Conservation (phyloP, 2,888 invertebrate genomes). For the Andrena haemorrhoa region DNA sequence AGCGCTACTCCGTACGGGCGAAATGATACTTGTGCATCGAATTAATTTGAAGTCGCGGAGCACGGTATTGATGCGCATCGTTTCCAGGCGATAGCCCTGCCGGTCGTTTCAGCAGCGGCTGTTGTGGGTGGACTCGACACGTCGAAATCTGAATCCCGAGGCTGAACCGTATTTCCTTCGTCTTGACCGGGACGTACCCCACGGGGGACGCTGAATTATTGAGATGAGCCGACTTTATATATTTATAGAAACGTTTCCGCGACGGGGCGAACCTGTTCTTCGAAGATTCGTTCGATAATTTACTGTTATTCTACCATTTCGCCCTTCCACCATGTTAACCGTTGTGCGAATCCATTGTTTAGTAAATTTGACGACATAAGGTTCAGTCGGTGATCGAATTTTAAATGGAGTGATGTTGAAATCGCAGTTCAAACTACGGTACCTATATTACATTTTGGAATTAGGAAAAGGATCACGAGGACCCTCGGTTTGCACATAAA, state of each 20-base stretch:
- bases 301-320: background rate
- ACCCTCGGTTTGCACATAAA: no score
- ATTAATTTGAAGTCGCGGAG: background rate
- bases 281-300: constrained; percentile 25
- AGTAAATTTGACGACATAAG: background rate
- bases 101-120: background rate
- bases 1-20: background rate
- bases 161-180: background rate
- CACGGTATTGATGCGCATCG: background rate
- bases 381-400: background rate
- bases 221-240: constrained; percentile 7
- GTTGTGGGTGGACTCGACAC: background rate
- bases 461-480: no score
- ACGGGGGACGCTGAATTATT: constrained; percentile 17
- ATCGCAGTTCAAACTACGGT: no score
- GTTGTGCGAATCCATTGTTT: background rate
- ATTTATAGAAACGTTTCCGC: background rate
- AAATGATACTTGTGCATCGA: constrained; percentile 1
- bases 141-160: background rate
- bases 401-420: background rate
- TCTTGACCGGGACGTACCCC: background rate
- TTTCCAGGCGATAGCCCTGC: background rate
- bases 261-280: background rate
- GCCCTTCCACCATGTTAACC: background rate
- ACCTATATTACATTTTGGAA: no score